A percentile compares a stretch with the other conserved stretches of the same genome.
These are phyloP conservation scores for Epiblema foenella DNA, from an alignment of 2,888 invertebrate genomes.

Conservation along the genomic window DNA sequence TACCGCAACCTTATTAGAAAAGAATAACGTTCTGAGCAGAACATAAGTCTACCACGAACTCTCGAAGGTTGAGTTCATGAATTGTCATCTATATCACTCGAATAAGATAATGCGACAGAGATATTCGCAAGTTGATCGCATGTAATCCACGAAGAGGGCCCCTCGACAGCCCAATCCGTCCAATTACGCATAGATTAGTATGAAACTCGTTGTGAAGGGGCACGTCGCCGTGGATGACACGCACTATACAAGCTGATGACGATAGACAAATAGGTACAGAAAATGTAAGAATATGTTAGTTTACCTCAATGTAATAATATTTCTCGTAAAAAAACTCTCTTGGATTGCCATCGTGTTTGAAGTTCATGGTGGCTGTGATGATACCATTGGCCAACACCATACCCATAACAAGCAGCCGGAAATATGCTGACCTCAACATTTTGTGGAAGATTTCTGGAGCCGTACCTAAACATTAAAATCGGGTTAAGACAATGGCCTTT, in stretches of 20 bases:
- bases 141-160: no score
- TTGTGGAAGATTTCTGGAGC: slow-evolving; percentile 94
- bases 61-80: no score
- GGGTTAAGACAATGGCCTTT: not conserved
- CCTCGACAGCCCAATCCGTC: no score
- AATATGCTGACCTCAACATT: slow-evolving; percentile 95
- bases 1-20: not conserved
- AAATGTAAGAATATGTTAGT: not conserved
- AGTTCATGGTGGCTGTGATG: slow-evolving; percentile 97
- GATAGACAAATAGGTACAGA: not conserved
- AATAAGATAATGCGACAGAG: no score
- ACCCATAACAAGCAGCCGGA: slow-evolving; percentile 96
- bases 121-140: no score
- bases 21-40: not conserved
- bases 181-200: no score
- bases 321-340: slow-evolving; percentile 93
- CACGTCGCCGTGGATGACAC: no score
- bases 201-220: no score
- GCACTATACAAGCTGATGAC: no score
- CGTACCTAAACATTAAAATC: slow-evolving; percentile 67
- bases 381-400: slow-evolving; percentile 98
- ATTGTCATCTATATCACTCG: no score
- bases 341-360: slow-evolving; percentile 95
- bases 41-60: no score
- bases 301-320: slow-evolving; percentile 96